Evolutionary conservation across 1,140 invertebrate species (phyloP).

Genomic region (Cylas formicarius): DNA sequence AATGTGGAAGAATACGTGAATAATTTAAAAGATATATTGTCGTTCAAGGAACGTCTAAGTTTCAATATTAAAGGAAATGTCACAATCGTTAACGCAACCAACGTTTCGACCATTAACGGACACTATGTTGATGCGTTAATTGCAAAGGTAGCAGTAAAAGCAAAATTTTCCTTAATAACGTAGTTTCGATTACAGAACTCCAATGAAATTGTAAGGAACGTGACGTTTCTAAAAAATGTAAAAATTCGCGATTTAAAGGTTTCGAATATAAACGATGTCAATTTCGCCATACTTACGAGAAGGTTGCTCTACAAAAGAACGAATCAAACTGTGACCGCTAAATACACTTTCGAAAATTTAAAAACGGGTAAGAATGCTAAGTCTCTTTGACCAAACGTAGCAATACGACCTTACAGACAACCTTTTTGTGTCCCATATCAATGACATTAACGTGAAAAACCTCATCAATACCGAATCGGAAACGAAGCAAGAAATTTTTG

Average conservation of each 20-base stretch:
- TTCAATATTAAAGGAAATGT: conserved; percentile 28
- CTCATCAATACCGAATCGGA: conserved; percentile 26
- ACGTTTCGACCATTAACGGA: conserved; percentile 30
- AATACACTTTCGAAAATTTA: conserved; percentile 26
- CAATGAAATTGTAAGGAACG: conserved; percentile 12
- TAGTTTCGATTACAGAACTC: conserved; percentile 6
- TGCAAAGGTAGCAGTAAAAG: conserved; percentile 20
- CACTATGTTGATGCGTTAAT: conserved; percentile 21
- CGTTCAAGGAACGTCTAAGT: conserved; percentile 12
- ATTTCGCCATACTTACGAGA: conserved; percentile 22
- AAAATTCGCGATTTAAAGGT: conserved; percentile 23
- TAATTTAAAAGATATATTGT: conserved; percentile 19
- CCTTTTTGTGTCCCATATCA: conserved; percentile 29
- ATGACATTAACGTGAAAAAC: conserved; percentile 24
- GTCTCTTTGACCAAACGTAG: conserved; percentile 1
- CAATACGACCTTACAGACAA: conserved; percentile 29
- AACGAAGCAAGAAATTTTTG: conserved; percentile 21
- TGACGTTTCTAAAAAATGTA: conserved; percentile 20
- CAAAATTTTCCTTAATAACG: conserved; percentile 11
- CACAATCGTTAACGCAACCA: conserved; percentile 20
- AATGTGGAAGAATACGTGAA: conserved; percentile 25
- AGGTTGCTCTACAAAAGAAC: conserved; percentile 26
- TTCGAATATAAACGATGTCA: conserved; percentile 26
- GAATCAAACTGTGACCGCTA: conserved; percentile 28
- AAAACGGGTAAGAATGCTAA: conserved; percentile 20